Percentiles rank a stretch among this genome's conserved stretches.
Conservation (phyloP, 2,797 vertebrate species). For the Crocodylus rhombifer region DNA sequence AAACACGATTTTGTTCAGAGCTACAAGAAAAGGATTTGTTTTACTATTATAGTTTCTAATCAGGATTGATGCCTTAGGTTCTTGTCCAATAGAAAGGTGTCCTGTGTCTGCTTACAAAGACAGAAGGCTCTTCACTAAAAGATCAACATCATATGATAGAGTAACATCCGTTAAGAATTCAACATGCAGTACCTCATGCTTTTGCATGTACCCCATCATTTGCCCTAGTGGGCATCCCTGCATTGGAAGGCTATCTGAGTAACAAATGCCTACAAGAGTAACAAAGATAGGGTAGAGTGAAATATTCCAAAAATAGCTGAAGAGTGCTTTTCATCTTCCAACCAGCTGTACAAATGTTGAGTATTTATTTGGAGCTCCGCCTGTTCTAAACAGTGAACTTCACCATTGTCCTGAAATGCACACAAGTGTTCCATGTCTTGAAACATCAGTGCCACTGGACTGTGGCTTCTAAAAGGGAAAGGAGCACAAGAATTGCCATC, state of each 20-base stretch:
- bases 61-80: background rate
- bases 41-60: background rate
- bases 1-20: background rate
- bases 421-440: background rate
- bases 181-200: background rate
- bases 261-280: background rate
- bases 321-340: background rate
- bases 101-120: background rate
- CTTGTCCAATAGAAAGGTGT: background rate
- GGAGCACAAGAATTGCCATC: background rate
- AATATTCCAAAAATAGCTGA: background rate
- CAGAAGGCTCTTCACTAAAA: background rate
- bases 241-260: background rate
- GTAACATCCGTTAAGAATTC: background rate
- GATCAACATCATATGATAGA: background rate
- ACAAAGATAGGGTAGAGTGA: background rate
- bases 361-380: background rate
- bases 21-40: background rate
- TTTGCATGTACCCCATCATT: background rate
- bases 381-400: background rate
- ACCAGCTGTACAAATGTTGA: background rate
- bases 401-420: background rate
- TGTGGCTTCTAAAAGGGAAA: background rate
- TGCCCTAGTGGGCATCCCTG: background rate
- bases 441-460: background rate